Base-by-base conservation (phyloP, 2,888 invertebrate genomes). In the Tipula vernalis region DNA sequence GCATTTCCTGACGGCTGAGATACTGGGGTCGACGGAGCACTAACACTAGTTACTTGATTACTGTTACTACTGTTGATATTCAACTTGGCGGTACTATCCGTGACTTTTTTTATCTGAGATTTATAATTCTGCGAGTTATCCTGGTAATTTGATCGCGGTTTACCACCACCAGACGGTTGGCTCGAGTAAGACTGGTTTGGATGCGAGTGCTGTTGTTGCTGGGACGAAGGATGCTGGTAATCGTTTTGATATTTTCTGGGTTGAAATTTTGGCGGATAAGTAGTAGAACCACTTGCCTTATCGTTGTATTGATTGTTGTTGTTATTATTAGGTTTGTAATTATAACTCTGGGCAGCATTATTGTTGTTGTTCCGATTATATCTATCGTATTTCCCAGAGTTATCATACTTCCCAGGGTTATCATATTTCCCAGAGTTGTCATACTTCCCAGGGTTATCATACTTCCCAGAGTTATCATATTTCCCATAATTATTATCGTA, bases 281-380 rank as follows among this genome's bases (percentile, higher is more conserved):
- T 71, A 71, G 71, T 71, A 28, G 71, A 18, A 71, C 71, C 71
- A 39, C 42, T 86, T n/a, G 6, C 44, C 42, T 86, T 86, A 51
- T 86, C 44, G 36, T 47, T 44, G 47, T 44, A 47, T n/a, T 86
- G 42, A 86, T 86, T 86, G 36, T 86, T 42, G 42, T 85, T 85
- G 85, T 41, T 39, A 41, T 85, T 86, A 86, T 86, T 86, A 28
- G 44, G 39, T 84, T 84, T 36, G n/a, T 39, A 84, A 47, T 36
- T 42, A 28, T 86, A 36, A 36, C 36, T 47, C 15, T 47, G 44
- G 6, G 36, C 44, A 36, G 44, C 13, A 86, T 36, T 15, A 85
- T 85, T 86, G 36, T 15, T 42, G 36, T 85, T 42, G 4, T 42
- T 42, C 3, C 42, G 5, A 41, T 85, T 85, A 12, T 85, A 36